These are phyloP conservation scores for Euwallacea fornicatus DNA, from an alignment of 1,140 invertebrate species.

Conservation along the genomic window DNA sequence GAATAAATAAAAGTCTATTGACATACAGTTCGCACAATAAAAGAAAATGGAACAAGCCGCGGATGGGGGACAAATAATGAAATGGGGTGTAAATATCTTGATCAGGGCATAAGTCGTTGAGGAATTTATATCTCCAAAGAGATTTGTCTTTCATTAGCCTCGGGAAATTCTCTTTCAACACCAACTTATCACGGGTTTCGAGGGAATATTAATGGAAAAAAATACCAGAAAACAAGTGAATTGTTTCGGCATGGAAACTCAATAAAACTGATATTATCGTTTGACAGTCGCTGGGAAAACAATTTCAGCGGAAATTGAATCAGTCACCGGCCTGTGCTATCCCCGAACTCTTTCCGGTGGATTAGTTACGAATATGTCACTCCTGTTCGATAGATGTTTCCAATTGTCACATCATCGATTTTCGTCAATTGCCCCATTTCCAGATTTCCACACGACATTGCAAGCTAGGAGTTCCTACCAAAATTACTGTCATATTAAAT, in stretches of 20 bases:
- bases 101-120: neutral
- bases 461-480: neutral
- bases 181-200: too few species aligned
- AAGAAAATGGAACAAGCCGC: slow-evolving; percentile 10
- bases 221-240: neutral
- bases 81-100: slow-evolving; percentile 18
- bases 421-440: neutral
- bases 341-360: neutral
- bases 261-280: slow-evolving; percentile 1
- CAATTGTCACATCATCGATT: neutral
- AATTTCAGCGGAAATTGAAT: slow-evolving; percentile 7
- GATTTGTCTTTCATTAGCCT: too few species aligned
- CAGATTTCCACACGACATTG: neutral
- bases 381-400: neutral
- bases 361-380: slow-evolving; percentile 4
- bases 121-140: too few species aligned
- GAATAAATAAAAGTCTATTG: slow-evolving; percentile 24
- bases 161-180: too few species aligned
- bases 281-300: slow-evolving; percentile 4
- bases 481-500: too few species aligned
- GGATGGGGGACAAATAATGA: slow-evolving; percentile 8
- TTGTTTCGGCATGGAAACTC: neutral
- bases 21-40: slow-evolving; percentile 19
- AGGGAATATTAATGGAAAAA: neutral
- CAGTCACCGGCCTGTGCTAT: neutral